Base-by-base conservation (phyloP, 2,888 invertebrate genomes). In the Homarus gammarus region DNA sequence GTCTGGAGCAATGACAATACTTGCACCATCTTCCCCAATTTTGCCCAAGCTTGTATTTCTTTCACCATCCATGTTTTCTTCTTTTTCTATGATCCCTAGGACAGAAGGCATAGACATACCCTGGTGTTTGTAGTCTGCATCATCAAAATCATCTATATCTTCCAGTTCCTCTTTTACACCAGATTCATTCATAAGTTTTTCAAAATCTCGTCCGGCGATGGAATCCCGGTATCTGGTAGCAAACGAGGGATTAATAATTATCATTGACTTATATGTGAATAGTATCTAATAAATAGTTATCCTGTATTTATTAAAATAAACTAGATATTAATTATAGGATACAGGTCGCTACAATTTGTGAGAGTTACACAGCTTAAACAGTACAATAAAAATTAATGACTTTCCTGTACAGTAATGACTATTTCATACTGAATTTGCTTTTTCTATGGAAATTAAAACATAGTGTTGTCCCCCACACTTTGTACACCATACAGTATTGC, bases 141-240 rank as follows among this genome's bases (percentile, higher is more conserved):
- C 87, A 2, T 38, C 51, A n/a, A 56, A n/a, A 61, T 86, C 86
- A 81, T 87, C 81, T 12, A 38, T 36, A 27, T 84, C 79, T 12
- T 56, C 22, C 3, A 72, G 22, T 10, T 87, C 87, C 36, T 86
- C 86, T 78, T 86, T 86, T 22, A 89, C 79, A 3, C 79, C 84
- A n/a, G 84, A 83, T 3, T 83, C 90, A 31, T 56, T 86, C 85
- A 91, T 68, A 10, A 91, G 84, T 61, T 88, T 90, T 33, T 91
- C 91, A 73, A 91, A 88, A 40, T 90, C 91, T 12, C 86, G 84
- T 18, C 91, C 91, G 36, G 91, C 91, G 12, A 91, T 75, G 10
- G 91, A 61, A 73, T 91, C 91, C 2, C 90, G 79, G 49, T 81
- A 91, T 64, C 91, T 91, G 82, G 8, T 40, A n/a, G 1, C 36